Conservation (phyloP, 2,888 invertebrate genomes). For the Drosophila anomalata region DNA sequence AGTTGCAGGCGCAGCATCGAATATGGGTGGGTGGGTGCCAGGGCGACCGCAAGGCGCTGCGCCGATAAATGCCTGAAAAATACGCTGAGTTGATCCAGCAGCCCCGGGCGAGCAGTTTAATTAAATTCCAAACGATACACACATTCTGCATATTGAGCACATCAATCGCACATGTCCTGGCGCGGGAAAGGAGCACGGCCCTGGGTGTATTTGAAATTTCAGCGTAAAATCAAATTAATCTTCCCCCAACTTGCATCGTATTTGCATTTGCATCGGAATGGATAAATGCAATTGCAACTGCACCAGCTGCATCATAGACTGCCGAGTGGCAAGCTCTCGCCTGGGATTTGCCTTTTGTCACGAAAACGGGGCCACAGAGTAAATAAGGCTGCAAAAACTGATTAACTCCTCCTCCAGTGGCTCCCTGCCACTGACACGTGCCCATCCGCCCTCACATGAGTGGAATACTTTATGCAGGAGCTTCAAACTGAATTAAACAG, state of each 20-base stretch:
- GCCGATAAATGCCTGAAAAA: slow-evolving; percentile 4
- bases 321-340: slow-evolving; percentile 14
- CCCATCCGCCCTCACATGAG: background rate
- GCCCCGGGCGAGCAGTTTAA: slow-evolving; percentile 43
- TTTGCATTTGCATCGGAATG: slow-evolving; percentile 47
- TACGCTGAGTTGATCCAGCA: slow-evolving; percentile 14
- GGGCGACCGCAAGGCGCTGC: slow-evolving; percentile 6
- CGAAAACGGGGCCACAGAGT: slow-evolving; percentile 29
- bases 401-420: slow-evolving; percentile 13
- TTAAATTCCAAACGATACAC: slow-evolving; percentile 57
- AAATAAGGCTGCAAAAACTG: slow-evolving; percentile 37
- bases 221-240: slow-evolving; percentile 63
- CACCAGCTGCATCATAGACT: slow-evolving; percentile 9
- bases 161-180: slow-evolving; percentile 23
- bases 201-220: slow-evolving; percentile 32
- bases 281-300: slow-evolving; percentile 24
- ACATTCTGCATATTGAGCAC: slow-evolving; percentile 5
- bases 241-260: slow-evolving; percentile 27
- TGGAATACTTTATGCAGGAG: background rate
- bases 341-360: slow-evolving; percentile 43
- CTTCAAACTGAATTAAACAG: background rate
- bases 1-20: slow-evolving; percentile 17
- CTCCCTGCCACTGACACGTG: background rate
- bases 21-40: slow-evolving; percentile 7
- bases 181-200: background rate